Evolutionary conservation across 2,797 vertebrate species (phyloP).

Genomic region (Glossophaga mutica): DNA sequence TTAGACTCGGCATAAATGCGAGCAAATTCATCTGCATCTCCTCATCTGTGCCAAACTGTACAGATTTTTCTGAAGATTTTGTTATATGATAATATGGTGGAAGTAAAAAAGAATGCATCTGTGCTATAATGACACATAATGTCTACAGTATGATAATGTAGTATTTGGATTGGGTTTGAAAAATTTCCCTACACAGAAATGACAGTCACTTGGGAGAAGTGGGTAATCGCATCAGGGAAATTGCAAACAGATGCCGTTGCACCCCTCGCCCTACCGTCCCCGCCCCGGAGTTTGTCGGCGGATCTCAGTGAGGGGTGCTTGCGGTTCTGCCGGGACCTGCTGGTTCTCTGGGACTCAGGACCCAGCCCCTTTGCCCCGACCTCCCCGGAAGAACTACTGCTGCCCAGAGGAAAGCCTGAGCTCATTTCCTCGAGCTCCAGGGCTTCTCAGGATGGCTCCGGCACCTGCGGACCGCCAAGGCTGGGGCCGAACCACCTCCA

Average conservation of each 20-base stretch:
- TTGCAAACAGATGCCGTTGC: slow-evolving; percentile 53
- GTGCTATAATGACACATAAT: slow-evolving; percentile 61
- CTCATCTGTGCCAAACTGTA: slow-evolving; percentile 20
- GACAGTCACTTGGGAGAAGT: slow-evolving; percentile 19
- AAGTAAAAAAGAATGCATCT: slow-evolving; percentile 65
- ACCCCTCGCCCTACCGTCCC: rapidly evolving
- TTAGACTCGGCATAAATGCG: slow-evolving; percentile 51
- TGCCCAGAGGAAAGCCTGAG: background rate
- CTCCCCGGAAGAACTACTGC: background rate
- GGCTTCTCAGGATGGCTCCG: background rate
- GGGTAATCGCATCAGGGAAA: slow-evolving; percentile 51
- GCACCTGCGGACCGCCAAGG: background rate
- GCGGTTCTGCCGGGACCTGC: background rate
- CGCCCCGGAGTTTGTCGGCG: background rate
- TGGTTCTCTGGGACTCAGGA: background rate
- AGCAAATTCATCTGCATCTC: slow-evolving; percentile 50
- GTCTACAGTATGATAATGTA: slow-evolving; percentile 19
- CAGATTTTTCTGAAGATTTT: slow-evolving; percentile 23
- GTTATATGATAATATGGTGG: slow-evolving; percentile 32
- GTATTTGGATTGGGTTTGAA: slow-evolving; percentile 50
- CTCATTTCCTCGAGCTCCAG: background rate
- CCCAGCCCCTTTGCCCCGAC: background rate
- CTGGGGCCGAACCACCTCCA: too few species aligned
- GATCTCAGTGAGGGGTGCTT: background rate
- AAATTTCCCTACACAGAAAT: slow-evolving; percentile 42